Evolutionary conservation across 2,888 invertebrate genomes (phyloP), one percentile per base, ranked within the genome.

Genomic region (Apamea epomidion): DNA sequence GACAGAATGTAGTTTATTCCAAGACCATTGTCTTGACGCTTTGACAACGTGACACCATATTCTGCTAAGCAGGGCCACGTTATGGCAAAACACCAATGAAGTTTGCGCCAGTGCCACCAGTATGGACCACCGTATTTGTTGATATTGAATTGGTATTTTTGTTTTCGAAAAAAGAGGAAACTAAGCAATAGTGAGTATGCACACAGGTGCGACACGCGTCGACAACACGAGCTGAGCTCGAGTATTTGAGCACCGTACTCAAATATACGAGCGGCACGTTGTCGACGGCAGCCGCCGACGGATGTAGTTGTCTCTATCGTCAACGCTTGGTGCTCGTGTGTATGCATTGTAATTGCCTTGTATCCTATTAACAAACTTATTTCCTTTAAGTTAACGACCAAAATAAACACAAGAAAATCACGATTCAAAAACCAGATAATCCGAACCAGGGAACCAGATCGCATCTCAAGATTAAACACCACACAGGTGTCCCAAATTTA

Each of bases 391-490:
- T 58, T 68, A 60, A 60, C 21, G 8, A 32, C 29, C 16, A 32
- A 60, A 51, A 60, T 62, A 79, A 79, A 79, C 32, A 74, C 32
- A 80, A 73, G 62, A 64, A 69, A 51, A 78, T 72, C 37, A 4
- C 18, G 68, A 82, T 51, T 58, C 14, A n/a, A 78, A 78, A 78
- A 14, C 18, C 32, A 48, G 62, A 78, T 78, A 78, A 64, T 42
- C 54, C 45, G 16, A n/a, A 58, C n/a, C 67, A 51, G 58, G 73
- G 78, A 78, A 78, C 32, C 42, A 74, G 73, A 82, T 82, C 25
- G 58, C 51, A n/a, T 7, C 21, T 73, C 48, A 70, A 73, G 82
- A 74, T 82, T 67, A 54, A 32, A 73, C 68, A 51, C 37, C 72
- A 51, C 64, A 60, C 60, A 71, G 73, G 42, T 64, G n/a, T 67